Conservation (phyloP, 2,888 invertebrate genomes). For the Calameuta filiformis region DNA sequence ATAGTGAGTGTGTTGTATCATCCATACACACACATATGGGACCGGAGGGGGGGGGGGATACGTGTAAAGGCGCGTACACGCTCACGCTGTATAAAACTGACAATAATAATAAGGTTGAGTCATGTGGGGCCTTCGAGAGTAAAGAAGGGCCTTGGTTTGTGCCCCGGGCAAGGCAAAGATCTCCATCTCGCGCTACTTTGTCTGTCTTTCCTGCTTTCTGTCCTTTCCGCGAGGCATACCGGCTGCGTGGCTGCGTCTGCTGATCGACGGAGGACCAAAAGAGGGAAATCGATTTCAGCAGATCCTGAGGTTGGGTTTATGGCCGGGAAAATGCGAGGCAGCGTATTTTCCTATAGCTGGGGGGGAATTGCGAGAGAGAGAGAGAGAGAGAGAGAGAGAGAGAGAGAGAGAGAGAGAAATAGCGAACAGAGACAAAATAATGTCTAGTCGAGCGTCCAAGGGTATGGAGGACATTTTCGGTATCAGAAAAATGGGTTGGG, state of each 20-base stretch:
- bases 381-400: neutral
- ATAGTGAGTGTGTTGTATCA: neutral
- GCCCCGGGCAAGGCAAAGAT: constrained; percentile 63
- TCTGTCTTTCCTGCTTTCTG: constrained; percentile 24
- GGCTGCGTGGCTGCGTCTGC: neutral
- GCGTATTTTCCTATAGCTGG: neutral
- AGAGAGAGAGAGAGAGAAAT: neutral
- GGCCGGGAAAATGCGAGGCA: neutral
- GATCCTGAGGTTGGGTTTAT: neutral
- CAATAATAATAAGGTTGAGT: constrained; percentile 61
- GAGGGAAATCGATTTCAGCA: neutral
- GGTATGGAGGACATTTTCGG: neutral
- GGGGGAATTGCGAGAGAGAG: neutral
- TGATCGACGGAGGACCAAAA: constrained; percentile 6
- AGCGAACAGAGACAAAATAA: neutral
- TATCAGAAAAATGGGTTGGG: neutral
- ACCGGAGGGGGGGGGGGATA: neutral
- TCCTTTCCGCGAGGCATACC: constrained; percentile 3
- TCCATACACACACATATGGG: neutral
- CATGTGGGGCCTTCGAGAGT: constrained; percentile 58
- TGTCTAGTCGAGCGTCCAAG: neutral
- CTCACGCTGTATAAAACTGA: constrained; percentile 42
- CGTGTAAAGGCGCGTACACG: neutral
- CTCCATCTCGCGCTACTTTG: constrained; percentile 36
- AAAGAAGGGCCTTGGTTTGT: constrained; percentile 59